Conservation (phyloP, 2,113 vertebrate genomes). For the Oryzias melastigma region DNA sequence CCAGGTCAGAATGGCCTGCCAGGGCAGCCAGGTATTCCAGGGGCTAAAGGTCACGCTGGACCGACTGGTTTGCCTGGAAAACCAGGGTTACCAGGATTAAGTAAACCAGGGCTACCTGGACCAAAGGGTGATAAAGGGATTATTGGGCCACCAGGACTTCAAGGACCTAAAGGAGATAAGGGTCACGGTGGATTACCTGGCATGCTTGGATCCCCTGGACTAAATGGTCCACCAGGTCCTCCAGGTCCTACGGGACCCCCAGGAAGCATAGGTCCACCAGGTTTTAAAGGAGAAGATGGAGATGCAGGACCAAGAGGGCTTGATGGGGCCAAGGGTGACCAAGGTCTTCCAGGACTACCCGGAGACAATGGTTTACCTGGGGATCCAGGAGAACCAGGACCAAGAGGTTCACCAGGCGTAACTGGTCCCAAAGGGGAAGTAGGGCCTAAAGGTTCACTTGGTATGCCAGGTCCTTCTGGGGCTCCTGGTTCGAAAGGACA, state of each 20-base stretch:
- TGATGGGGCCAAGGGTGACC: slow-evolving; percentile 83
- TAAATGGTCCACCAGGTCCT: slow-evolving; percentile 82
- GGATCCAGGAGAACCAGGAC: slow-evolving; percentile 86
- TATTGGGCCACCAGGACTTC: slow-evolving; percentile 80
- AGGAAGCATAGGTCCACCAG: slow-evolving; percentile 84
- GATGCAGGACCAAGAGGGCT: slow-evolving; percentile 85
- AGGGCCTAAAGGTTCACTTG: slow-evolving; percentile 87
- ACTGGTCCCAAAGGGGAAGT: slow-evolving; percentile 87
- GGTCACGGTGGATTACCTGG: slow-evolving; percentile 86
- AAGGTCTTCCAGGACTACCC: slow-evolving; percentile 85
- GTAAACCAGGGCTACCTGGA: slow-evolving; percentile 90
- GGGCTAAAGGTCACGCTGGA: slow-evolving; percentile 90
- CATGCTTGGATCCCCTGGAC: slow-evolving; percentile 83
- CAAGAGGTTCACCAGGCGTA: slow-evolving; percentile 84
- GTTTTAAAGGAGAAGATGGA: slow-evolving; percentile 91
- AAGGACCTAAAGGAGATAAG: slow-evolving; percentile 89
- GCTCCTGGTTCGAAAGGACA: slow-evolving; percentile 85
- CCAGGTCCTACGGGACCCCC: slow-evolving; percentile 85
- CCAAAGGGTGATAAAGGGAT: slow-evolving; percentile 90
- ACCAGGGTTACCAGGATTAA: slow-evolving; percentile 87
- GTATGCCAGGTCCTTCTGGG: slow-evolving; percentile 81
- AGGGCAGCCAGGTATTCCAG: slow-evolving; percentile 88
- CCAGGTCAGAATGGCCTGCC: slow-evolving; percentile 88
- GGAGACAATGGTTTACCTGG: slow-evolving; percentile 91
- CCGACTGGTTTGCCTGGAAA: slow-evolving; percentile 88